Evolutionary conservation across 2,888 invertebrate genomes (phyloP).

Genomic region (Machimus rusticus): DNA sequence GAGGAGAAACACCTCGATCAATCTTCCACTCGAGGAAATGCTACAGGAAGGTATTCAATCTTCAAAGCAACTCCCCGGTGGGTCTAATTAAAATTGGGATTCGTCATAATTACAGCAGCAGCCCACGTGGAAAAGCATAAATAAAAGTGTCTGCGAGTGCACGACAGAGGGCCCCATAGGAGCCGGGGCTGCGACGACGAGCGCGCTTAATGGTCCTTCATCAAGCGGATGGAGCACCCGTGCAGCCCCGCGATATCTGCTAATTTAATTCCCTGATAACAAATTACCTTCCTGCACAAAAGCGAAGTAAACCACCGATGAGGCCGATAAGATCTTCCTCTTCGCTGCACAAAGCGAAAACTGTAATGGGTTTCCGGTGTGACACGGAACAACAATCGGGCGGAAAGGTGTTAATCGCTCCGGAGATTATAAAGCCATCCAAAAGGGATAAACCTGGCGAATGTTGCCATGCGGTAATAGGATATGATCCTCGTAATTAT

Average conservation of each 20-base stretch:
- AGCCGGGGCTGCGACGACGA: not conserved
- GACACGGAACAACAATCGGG: conserved; percentile 9
- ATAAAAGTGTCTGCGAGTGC: not conserved
- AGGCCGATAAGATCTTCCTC: conserved; percentile 17
- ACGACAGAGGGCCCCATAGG: not conserved
- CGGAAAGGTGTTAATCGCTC: conserved; percentile 25
- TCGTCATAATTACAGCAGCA: not conserved
- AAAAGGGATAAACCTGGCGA: conserved; percentile 19
- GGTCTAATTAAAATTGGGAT: not conserved
- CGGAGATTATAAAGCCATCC: conserved; percentile 34
- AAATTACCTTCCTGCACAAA: conserved; percentile 33
- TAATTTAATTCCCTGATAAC: conserved; percentile 39
- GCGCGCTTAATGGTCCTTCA: not conserved
- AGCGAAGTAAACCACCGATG: conserved; percentile 17
- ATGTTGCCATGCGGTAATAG: conserved; percentile 23
- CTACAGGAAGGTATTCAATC: not conserved
- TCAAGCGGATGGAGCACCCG: not conserved
- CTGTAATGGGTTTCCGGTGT: conserved; percentile 23
- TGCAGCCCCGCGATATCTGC: not conserved
- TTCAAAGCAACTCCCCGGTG: not conserved
- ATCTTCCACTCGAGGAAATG: not conserved
- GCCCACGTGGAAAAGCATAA: not conserved
- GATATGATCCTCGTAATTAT: conserved; percentile 36
- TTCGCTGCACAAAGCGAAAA: not conserved
- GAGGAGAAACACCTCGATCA: not conserved